These are phyloP conservation scores for Trilocha varians DNA, from an alignment of 2,888 invertebrate genomes.

Conservation along the genomic window DNA sequence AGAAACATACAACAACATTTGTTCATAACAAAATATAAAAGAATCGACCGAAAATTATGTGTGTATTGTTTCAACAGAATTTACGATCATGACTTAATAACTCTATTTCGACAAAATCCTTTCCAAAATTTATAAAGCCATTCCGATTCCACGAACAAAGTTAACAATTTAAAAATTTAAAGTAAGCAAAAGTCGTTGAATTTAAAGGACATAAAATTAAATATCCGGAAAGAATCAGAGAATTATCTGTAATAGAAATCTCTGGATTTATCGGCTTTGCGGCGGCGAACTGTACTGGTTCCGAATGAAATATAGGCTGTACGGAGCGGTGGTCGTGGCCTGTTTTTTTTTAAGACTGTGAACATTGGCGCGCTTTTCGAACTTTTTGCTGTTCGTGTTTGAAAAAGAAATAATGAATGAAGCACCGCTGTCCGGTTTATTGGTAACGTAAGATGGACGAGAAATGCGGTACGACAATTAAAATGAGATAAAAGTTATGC, in stretches of 20 bases:
- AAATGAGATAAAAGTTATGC: no score
- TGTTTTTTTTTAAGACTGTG: slow-evolving; percentile 35
- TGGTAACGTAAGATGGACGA: no score
- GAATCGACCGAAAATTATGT: no score
- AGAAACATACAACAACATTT: no score
- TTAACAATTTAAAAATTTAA: slow-evolving; percentile 29
- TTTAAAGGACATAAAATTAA: slow-evolving; percentile 54
- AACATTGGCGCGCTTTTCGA: slow-evolving; percentile 32
- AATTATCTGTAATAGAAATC: slow-evolving; percentile 70
- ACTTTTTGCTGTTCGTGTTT: slow-evolving; percentile 24
- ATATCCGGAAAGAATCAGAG: slow-evolving; percentile 65
- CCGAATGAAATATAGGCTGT: slow-evolving; percentile 60
- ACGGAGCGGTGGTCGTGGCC: slow-evolving; percentile 29
- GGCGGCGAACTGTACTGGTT: slow-evolving; percentile 45
- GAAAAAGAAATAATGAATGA: not conserved
- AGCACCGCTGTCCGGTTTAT: not conserved
- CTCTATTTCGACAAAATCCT: not conserved
- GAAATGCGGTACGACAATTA: no score
- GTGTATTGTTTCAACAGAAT: no score
- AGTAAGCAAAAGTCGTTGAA: slow-evolving; percentile 30
- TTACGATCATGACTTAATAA: not conserved
- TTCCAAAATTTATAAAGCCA: not conserved
- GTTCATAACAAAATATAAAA: no score
- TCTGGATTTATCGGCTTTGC: slow-evolving; percentile 64
- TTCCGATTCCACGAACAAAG: slow-evolving; percentile 6